Evolutionary conservation across 2,113 vertebrate species (phyloP), one percentile per base, ranked within the genome.

Genomic region (Sclerurus mexicanus): DNA sequence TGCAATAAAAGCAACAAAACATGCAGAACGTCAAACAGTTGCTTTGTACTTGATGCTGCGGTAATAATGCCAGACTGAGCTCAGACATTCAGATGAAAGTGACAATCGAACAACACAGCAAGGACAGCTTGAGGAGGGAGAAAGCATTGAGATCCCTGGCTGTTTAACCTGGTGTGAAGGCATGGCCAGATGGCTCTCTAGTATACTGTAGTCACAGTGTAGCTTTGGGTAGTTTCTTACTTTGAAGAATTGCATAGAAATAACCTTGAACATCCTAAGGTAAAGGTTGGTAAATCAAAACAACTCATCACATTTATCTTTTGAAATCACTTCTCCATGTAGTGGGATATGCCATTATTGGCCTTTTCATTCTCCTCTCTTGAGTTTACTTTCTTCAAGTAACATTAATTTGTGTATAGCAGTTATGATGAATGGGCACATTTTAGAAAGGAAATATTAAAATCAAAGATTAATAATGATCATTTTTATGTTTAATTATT

Each of bases 401-500:
- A 96, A 91, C 85, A 96, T 96, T 97, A 95, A 82, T 97, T 97
- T 97, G 83, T 96, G 96, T 97, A 94, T 92, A 97, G 94, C 95
- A 97, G 95, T 94, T 97, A 97, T 93, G 85, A 97, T 95, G 89
- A 98, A 97, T 95, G 97, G 97, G 95, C 94, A 97, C 96, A 97
- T 96, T 97, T 96, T 98, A 98, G 97, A 97, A 98, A 97, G 96
- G 97, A 96, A 98, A 91, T 82, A 91, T 95, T 93, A 98, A 98
- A 97, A 78, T 98, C 97, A 98, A 98, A 98, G 98, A 97, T 98
- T 98, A 98, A 95, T 96, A 98, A 94, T 50, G 98, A 98, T 98
- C 96, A 98, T 98, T 98, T 98, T 98, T 98, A 98, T 98, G 97
- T 98, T 98, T 97, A 94, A 97, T 98, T 98, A 98, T 97, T 97